Evolutionary conservation across 2,888 invertebrate species (phyloP), one percentile per base, ranked within the genome.

Genomic region (Lasioglossum pauxillum): DNA sequence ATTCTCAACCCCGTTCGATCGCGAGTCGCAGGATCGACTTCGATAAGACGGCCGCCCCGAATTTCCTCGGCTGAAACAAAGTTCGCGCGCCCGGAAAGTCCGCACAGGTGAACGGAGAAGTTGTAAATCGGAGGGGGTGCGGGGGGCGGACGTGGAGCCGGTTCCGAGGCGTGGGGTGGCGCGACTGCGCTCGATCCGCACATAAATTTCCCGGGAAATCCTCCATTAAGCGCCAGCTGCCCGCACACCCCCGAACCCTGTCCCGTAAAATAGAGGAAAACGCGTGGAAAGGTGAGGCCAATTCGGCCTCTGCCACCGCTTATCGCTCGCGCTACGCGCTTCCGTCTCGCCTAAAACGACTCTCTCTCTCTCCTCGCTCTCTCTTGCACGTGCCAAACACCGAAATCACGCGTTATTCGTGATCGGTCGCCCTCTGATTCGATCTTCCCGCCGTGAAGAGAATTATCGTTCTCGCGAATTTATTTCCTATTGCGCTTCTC

Each of bases 201-300:
- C 91, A 92, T 92, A 92, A 92, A 92, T 92, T 91, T 89, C 78
- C 86, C 74, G 80, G 91, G 82, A 92, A 92, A 92, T 92, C 92
- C 92, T 86, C 86, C 85, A 78, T 86, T 91, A 91, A 92, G 92
- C 91, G 91, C 85, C 90, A 91, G 89, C 91, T 88, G 90, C 88
- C 90, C 84, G 83, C 90, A 79, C 87, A 82, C 83, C 82, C 31
- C 31, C 31, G 64, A 35, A 16, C 64, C 35, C 85, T 82, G 84
- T 73, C 88, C 41, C 83, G 78, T 80, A 78, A 89, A 90, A 78
- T 69, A 82, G 78, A 80, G 87, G 85, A 83, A 83, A 90, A 86
- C 87, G 79, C 83, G 85, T 69, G 83, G 82, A 88, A 86, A 88
- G 81, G 89, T 82, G 83, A 87, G 78, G 72, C 88, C 84, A 78